Evolutionary conservation across 1,140 invertebrate genomes (phyloP), one percentile per base, ranked within the genome.

Genomic region (Drosophila tropicalis): DNA sequence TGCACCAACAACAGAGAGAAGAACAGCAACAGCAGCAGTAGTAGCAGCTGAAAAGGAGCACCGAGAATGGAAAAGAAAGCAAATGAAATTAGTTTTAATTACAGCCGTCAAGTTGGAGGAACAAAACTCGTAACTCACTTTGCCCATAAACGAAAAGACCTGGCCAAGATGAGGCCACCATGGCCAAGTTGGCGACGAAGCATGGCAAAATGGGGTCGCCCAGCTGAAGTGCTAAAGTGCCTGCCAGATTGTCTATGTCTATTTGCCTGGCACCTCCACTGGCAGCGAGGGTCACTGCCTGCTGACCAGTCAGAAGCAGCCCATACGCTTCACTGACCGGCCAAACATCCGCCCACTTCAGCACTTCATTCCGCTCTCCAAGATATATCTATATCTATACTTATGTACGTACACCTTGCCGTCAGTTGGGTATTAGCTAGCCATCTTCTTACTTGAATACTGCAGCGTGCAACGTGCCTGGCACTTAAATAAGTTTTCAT

Each of bases 71-170:
- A 66, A 83, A 84, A 76, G 70, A 87, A 81, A 75, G 80, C 77
- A 89, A 87, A 87, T 89, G 81, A 87, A 87, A 87, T 87, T 89
- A 84, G 85, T 90, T 87, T 89, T 89, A 89, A 87, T 87, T 89
- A 87, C 85, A 80, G 73, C 68, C 80, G 72, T 84, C 80, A 89
- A 87, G 79, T 90, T 77, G 84, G 76, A 76, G 83, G 76, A 87
- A 71, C 78, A 78, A 73, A 80, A 71, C 76, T 87, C 84, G 80
- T 80, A 89, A 89, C 79, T 89, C 80, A 87, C 85, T 83, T 80
- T 64, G 79, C 64, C 79, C 76, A 86, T 86, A 83, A 87, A 79
- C 83, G 75, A 64, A 67, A 51, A 47, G 56, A 15, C 6, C 17
- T 6, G 39, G 64, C 44, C 55, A 64, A 44, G 60, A 72, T 41